Percentiles rank a stretch among this genome's conserved stretches.
Conservation (phyloP, 2,113 vertebrate genomes). For the Lagopus muta region DNA sequence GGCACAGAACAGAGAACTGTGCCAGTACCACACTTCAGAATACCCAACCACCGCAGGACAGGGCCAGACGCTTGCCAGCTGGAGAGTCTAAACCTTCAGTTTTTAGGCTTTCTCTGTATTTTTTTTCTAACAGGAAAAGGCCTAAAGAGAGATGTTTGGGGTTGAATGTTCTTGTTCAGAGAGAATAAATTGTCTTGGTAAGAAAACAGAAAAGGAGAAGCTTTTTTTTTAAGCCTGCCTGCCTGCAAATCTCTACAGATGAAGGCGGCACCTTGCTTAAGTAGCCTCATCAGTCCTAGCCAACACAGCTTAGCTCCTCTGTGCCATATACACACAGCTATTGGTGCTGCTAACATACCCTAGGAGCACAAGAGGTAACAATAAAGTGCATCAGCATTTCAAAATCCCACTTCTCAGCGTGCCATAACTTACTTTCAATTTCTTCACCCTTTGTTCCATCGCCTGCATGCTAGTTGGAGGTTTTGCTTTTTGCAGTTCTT, state of each 20-base stretch:
- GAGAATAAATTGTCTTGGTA: background rate
- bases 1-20: background rate
- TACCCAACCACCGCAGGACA: background rate
- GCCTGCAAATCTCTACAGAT: background rate
- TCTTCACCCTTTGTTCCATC: constrained; percentile 80
- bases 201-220: background rate
- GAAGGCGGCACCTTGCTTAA: background rate
- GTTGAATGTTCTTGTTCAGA: background rate
- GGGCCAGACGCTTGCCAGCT: background rate
- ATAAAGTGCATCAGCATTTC: background rate
- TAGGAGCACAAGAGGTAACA: background rate
- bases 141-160: background rate
- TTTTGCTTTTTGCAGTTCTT: constrained; percentile 72
- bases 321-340: background rate
- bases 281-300: background rate
- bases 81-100: background rate
- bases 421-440: constrained; percentile 80
- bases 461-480: constrained; percentile 71
- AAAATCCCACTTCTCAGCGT: background rate
- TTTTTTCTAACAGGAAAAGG: background rate
- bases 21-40: accelerated
- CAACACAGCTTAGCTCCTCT: background rate
- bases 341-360: background rate
- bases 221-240: background rate
- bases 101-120: background rate